Percentiles rank a stretch among this genome's conserved stretches.
Conservation (phyloP, 2,797 vertebrate species). For the Crocidura indochinensis region DNA sequence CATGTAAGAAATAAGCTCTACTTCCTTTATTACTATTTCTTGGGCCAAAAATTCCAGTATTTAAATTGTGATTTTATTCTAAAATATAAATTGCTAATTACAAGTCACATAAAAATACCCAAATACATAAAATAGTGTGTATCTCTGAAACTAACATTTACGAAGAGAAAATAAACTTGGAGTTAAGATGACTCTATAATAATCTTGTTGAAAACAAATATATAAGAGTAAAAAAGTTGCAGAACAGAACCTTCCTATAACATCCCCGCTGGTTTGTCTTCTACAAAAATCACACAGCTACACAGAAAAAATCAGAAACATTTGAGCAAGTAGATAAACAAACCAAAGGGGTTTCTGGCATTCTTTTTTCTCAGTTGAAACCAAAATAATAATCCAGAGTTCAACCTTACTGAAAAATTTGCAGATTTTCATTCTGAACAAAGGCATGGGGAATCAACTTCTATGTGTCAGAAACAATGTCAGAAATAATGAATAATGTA, state of each 20-base stretch:
- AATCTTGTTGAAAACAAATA: conserved; percentile 53
- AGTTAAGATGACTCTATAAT: conserved; percentile 10
- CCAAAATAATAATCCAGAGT: conserved; percentile 62
- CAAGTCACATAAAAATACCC: conserved; percentile 39
- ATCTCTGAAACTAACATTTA: conserved; percentile 33
- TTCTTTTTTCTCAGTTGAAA: conserved; percentile 29
- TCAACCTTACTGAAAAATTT: conserved; percentile 45
- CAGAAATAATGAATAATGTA: background rate
- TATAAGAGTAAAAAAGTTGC: conserved; percentile 5
- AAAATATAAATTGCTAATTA: conserved; percentile 32
- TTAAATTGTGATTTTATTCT: conserved; percentile 28
- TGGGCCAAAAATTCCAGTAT: conserved; percentile 9
- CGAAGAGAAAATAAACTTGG: conserved; percentile 35
- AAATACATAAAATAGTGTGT: conserved; percentile 17
- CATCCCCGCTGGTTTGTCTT: background rate
- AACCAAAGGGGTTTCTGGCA: conserved; percentile 52
- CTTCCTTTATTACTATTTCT: too few species aligned
- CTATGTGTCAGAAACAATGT: background rate
- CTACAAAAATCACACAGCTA: background rate
- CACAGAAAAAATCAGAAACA: conserved; percentile 36
- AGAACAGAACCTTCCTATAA: conserved; percentile 46
- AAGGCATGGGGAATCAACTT: background rate
- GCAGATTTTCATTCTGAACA: conserved; percentile 43
- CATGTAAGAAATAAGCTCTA: too few species aligned
- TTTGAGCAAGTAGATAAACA: conserved; percentile 56